These are phyloP conservation scores for Melitaea cinxia DNA, from an alignment of 1,140 invertebrate species.

Conservation along the genomic window DNA sequence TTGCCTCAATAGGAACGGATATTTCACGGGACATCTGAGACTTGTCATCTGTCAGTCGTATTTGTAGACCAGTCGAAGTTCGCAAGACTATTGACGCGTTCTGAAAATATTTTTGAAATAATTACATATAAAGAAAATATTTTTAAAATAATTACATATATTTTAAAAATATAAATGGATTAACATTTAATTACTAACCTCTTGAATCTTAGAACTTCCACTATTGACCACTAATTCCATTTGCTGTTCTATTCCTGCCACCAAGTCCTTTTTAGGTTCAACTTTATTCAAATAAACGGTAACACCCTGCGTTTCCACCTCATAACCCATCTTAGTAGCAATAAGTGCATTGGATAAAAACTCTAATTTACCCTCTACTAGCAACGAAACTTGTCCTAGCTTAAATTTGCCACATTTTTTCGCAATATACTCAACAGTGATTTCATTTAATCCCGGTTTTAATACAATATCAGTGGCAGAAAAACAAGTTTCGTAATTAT, in stretches of 20 bases:
- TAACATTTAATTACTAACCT: slow-evolving; percentile 49
- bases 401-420: slow-evolving; percentile 83
- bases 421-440: slow-evolving; percentile 84
- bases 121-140: slow-evolving; percentile 19
- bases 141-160: neutral
- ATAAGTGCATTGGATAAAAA: slow-evolving; percentile 83
- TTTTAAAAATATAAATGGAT: neutral
- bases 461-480: slow-evolving; percentile 77
- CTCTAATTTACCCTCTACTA: slow-evolving; percentile 84
- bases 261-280: slow-evolving; percentile 84
- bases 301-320: slow-evolving; percentile 74
- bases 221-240: slow-evolving; percentile 86
- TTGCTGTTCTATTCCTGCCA: slow-evolving; percentile 87
- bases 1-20: slow-evolving; percentile 84
- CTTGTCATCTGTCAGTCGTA: slow-evolving; percentile 60
- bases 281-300: slow-evolving; percentile 79
- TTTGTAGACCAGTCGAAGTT: slow-evolving; percentile 77
- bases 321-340: slow-evolving; percentile 67
- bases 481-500: slow-evolving; percentile 86
- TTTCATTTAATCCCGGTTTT: slow-evolving; percentile 88
- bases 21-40: slow-evolving; percentile 82
- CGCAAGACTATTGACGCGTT: slow-evolving; percentile 75
- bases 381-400: slow-evolving; percentile 83
- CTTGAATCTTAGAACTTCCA: slow-evolving; percentile 83
- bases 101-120: slow-evolving; percentile 51